Conservation (phyloP, 2,888 invertebrate genomes). For the Cryptus armator region DNA sequence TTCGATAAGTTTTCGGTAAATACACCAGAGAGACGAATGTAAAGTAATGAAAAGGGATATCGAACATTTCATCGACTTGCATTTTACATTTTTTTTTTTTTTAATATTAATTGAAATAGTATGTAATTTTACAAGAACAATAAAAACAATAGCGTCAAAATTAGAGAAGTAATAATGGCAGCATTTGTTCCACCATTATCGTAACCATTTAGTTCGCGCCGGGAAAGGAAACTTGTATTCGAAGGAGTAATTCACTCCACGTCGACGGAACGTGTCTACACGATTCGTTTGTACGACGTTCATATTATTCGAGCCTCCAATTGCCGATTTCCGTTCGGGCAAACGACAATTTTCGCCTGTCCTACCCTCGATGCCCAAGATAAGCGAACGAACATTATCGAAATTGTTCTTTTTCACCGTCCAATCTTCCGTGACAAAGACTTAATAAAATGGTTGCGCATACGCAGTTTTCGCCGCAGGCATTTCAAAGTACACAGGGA, state of each 20-base stretch:
- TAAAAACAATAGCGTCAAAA: not conserved
- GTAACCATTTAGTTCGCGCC: too few relatives aligned
- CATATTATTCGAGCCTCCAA: slow-evolving; percentile 55
- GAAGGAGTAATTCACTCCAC: too few relatives aligned
- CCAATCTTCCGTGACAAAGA: slow-evolving; percentile 37
- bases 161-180: not conserved
- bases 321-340: slow-evolving; percentile 56
- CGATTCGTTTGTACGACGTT: slow-evolving; percentile 39
- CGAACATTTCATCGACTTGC: slow-evolving; percentile 30
- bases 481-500: not conserved
- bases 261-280: not conserved
- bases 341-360: slow-evolving; percentile 41
- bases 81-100: not conserved
- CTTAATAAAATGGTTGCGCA: slow-evolving; percentile 18
- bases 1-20: slow-evolving; percentile 80
- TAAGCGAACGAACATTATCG: slow-evolving; percentile 31
- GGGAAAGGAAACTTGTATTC: too few relatives aligned
- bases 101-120: not conserved
- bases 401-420: slow-evolving; percentile 35
- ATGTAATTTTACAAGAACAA: not conserved
- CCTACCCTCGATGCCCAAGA: slow-evolving; percentile 41
- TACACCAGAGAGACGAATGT: slow-evolving; percentile 68
- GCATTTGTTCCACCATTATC: too few relatives aligned
- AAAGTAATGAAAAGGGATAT: slow-evolving; percentile 30
- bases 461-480: slow-evolving; percentile 1